A percentile compares a stretch with the other conserved stretches of the same genome.
Evolutionary conservation across 2,797 vertebrate species (phyloP).

Genomic region (Octomys mimax): DNA sequence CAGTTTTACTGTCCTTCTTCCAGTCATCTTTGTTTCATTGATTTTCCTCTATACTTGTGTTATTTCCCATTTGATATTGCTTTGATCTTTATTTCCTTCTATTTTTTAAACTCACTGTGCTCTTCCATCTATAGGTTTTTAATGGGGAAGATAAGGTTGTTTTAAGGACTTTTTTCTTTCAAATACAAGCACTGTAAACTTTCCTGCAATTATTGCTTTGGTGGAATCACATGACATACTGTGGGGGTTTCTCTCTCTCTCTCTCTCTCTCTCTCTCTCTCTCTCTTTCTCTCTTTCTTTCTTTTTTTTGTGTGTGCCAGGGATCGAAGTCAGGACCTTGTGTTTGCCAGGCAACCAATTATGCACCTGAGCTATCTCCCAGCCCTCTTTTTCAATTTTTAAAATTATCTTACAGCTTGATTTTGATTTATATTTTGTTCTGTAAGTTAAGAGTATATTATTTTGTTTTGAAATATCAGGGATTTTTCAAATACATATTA

Average conservation of each 20-base stretch:
- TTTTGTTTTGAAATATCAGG: slow-evolving; percentile 5
- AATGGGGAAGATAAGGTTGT: not conserved
- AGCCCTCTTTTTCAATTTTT: not conserved
- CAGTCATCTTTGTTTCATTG: not conserved
- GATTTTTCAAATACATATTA: not conserved
- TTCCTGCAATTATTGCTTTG: not conserved
- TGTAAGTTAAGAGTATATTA: not conserved
- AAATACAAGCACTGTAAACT: slow-evolving; percentile 1
- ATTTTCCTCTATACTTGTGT: not conserved
- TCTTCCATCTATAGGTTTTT: not conserved
- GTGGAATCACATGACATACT: not conserved
- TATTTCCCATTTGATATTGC: not conserved
- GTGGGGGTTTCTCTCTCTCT: not conserved
- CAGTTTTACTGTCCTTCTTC: not conserved
- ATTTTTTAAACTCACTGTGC: not conserved
- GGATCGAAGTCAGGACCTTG: no score
- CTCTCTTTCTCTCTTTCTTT: no score
- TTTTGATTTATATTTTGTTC: not conserved
- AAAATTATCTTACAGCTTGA: not conserved
- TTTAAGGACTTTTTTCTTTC: not conserved
- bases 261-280: no score
- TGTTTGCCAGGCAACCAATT: no score
- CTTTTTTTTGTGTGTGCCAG: no score
- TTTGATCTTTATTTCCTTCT: slow-evolving; percentile 31
- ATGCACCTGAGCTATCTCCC: no score